A percentile compares a stretch with the other conserved stretches of the same genome.
Evolutionary conservation across 2,113 vertebrate species (phyloP).

Genomic region (Callopanchax toddi): DNA sequence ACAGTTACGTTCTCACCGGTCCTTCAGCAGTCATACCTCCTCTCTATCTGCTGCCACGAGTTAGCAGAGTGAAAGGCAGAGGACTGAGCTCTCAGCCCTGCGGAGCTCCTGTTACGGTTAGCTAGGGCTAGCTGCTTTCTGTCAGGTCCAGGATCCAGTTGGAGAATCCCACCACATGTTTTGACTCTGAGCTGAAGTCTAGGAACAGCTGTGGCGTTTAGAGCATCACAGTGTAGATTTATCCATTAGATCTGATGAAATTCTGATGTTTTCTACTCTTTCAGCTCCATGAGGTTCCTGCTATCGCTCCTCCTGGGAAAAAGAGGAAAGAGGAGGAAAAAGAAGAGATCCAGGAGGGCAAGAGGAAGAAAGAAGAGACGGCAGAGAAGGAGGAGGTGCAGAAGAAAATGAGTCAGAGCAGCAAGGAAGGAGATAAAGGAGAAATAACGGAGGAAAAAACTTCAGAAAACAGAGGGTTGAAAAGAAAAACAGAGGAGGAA

Average conservation of each 20-base stretch:
- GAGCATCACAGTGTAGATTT: too few species aligned
- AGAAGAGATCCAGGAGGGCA: constrained; percentile 1
- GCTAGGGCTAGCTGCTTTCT: too few species aligned
- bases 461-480: background rate
- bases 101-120: too few species aligned
- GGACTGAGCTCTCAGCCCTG: too few species aligned
- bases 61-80: too few species aligned
- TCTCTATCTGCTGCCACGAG: too few species aligned
- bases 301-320: background rate
- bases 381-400: background rate
- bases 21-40: too few species aligned
- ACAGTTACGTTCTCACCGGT: too few species aligned
- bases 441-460: background rate
- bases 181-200: too few species aligned
- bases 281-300: background rate
- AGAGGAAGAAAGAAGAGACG: background rate
- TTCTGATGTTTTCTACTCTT: background rate
- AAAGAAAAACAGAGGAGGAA: background rate
- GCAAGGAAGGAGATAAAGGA: background rate
- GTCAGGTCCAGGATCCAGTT: too few species aligned
- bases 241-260: background rate
- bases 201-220: too few species aligned
- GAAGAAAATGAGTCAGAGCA: constrained; percentile 5
- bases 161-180: too few species aligned
- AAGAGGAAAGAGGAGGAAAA: background rate